Conservation (phyloP, 2,797 vertebrate genomes). For the Loriculus beryllinus region DNA sequence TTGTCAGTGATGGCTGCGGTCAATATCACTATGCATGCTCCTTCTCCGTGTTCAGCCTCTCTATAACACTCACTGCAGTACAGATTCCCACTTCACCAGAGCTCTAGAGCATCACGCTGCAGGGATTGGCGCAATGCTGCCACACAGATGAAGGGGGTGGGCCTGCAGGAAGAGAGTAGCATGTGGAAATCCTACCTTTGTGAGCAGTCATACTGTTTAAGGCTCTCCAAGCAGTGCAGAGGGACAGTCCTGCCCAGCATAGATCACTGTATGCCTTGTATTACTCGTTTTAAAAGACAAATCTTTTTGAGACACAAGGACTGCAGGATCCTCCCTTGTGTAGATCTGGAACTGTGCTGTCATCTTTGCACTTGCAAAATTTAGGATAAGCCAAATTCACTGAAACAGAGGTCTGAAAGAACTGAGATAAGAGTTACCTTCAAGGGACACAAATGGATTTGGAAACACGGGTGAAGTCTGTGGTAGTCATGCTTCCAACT, state of each 20-base stretch:
- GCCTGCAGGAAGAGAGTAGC: neutral
- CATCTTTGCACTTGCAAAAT: neutral
- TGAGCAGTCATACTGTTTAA: neutral
- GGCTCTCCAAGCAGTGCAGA: neutral
- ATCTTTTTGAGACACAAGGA: neutral
- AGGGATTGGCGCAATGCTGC: neutral
- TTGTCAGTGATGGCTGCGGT: neutral
- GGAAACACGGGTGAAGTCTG: neutral
- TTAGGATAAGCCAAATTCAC: neutral
- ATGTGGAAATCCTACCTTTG: neutral
- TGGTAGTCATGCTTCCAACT: neutral
- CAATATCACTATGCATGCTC: neutral
- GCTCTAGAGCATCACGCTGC: accelerated
- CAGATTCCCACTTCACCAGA: neutral
- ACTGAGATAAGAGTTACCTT: neutral
- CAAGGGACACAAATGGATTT: neutral
- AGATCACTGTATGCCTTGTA: neutral
- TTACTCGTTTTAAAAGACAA: accelerated
- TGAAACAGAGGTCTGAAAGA: neutral
- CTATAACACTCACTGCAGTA: neutral
- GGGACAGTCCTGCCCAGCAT: neutral
- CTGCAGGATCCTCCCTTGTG: neutral
- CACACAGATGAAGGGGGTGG: accelerated
- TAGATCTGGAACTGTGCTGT: neutral
- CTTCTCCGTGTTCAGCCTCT: neutral